A percentile compares a stretch with the other conserved stretches of the same genome.
Conservation (phyloP, 2,888 invertebrate genomes). For the Leptopilina syphax region DNA sequence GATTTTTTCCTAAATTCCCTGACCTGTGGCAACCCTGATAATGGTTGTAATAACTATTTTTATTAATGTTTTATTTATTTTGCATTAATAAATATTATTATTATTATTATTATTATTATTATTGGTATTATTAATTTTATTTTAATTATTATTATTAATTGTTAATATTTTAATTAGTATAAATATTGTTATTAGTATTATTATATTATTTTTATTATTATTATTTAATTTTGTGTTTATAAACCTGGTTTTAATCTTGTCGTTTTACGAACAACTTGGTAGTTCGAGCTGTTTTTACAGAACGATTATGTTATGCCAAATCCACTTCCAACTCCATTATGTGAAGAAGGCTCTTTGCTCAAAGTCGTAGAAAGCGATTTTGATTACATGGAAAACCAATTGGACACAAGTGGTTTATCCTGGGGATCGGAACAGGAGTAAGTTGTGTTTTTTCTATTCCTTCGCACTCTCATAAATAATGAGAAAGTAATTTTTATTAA, state of each 20-base stretch:
- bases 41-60: no score
- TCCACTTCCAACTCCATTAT: neutral
- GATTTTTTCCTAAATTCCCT: no score
- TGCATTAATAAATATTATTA: no score
- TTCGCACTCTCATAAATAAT: no score
- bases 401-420: conserved; percentile 62
- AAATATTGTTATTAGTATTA: no score
- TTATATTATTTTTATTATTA: neutral
- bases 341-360: neutral
- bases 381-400: conserved; percentile 65
- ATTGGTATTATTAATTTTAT: no score
- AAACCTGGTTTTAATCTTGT: conserved; percentile 8
- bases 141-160: neutral
- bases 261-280: conserved; percentile 27
- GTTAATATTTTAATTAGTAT: no score
- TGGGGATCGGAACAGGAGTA: conserved; percentile 75
- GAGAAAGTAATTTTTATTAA: conserved; percentile 37
- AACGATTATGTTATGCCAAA: conserved; percentile 2
- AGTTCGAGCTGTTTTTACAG: conserved; percentile 37
- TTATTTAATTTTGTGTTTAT: conserved; percentile 16
- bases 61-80: no score
- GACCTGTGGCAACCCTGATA: no score
- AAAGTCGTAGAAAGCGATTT: conserved; percentile 60
- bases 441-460: conserved; percentile 51
- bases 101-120: no score